These are phyloP conservation scores for Lycia hirtaria DNA, from an alignment of 2,888 invertebrate species.

Conservation along the genomic window DNA sequence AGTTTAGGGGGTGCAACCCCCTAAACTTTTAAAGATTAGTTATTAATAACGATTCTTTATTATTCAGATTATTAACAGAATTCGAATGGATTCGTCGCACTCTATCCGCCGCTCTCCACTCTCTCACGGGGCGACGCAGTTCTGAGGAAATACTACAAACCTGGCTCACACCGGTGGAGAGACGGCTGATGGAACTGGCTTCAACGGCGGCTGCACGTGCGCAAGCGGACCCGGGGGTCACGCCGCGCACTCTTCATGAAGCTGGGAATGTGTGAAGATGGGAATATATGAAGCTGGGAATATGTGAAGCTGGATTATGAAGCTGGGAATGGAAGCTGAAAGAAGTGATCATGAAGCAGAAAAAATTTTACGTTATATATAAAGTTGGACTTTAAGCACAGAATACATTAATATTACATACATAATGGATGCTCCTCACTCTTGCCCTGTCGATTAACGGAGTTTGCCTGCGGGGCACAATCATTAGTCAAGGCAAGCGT, in stretches of 20 bases:
- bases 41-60: background rate
- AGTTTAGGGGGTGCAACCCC: too few relatives aligned
- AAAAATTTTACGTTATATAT: too few relatives aligned
- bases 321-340: too few relatives aligned
- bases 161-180: conserved; percentile 71
- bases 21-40: too few relatives aligned
- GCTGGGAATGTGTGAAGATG: background rate
- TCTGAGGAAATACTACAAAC: conserved; percentile 87
- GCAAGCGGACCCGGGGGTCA: background rate
- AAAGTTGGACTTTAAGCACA: too few relatives aligned
- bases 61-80: conserved; percentile 41
- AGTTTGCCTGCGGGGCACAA: too few relatives aligned
- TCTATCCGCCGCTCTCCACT: conserved; percentile 78
- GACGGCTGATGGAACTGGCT: background rate
- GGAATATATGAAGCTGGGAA: background rate
- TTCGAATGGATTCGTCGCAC: conserved; percentile 77
- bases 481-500: too few relatives aligned
- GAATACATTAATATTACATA: too few relatives aligned
- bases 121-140: conserved; percentile 84
- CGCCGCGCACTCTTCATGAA: background rate
- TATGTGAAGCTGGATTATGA: too few relatives aligned
- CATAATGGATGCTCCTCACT: too few relatives aligned
- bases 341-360: too few relatives aligned
- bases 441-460: too few relatives aligned
- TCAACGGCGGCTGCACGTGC: conserved; percentile 43